phyloP scores from a whole-genome alignment of 2,888 invertebrate species.

The Platycheirus rosarum region DNA sequence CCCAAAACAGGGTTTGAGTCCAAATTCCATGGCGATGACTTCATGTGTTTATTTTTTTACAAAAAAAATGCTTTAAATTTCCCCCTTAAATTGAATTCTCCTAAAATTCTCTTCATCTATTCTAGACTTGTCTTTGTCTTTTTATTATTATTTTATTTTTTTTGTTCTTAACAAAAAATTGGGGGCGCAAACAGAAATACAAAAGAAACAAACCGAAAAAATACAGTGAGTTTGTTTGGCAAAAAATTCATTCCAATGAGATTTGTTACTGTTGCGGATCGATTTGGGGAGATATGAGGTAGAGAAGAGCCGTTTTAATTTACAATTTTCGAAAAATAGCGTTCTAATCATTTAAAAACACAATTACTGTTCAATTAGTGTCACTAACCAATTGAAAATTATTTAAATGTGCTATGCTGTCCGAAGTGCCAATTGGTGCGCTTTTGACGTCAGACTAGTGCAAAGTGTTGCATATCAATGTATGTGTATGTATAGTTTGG shows the following conservation, averaged over 20 bases:
- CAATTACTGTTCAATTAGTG: slow-evolving; percentile 72
- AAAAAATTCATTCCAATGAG: slow-evolving; percentile 45
- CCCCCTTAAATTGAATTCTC: slow-evolving; percentile 19
- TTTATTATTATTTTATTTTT: slow-evolving; percentile 6
- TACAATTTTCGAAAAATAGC: slow-evolving; percentile 31
- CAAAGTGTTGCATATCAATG: slow-evolving; percentile 13
- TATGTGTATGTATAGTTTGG: slow-evolving; percentile 21
- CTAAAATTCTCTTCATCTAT: slow-evolving; percentile 2
- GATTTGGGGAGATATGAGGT: slow-evolving; percentile 4
- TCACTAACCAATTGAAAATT: slow-evolving; percentile 63
- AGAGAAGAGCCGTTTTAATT: slow-evolving; percentile 15
- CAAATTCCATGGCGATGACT: slow-evolving; percentile 16
- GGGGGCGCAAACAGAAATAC: slow-evolving; percentile 17
- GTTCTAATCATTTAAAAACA: slow-evolving; percentile 58
- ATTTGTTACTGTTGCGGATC: slow-evolving; percentile 1
- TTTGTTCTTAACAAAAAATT: slow-evolving; percentile 27
- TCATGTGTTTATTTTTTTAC: not conserved
- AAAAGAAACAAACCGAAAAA: slow-evolving; percentile 13
- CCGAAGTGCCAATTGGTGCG: slow-evolving; percentile 2
- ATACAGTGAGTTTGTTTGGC: slow-evolving; percentile 42
- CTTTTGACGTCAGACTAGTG: slow-evolving; percentile 8
- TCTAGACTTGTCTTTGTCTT: slow-evolving; percentile 13
- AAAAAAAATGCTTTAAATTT: too few species aligned
- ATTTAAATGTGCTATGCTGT: slow-evolving; percentile 18
- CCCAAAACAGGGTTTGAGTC: slow-evolving; percentile 5